phyloP scores from a whole-genome alignment of 2,113 vertebrate species.

The Planiliza haematocheilus region DNA sequence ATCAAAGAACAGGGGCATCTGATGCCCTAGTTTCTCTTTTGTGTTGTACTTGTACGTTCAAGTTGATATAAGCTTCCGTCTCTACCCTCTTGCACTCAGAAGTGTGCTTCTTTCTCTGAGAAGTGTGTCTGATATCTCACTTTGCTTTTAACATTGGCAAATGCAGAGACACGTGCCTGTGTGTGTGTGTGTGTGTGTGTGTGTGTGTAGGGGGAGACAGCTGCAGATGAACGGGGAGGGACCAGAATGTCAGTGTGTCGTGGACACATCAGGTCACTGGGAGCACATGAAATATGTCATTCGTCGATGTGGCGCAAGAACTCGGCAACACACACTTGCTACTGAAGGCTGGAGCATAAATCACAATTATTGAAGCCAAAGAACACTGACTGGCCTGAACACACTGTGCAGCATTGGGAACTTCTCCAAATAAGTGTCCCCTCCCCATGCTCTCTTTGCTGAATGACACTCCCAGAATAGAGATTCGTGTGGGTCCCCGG shows the following conservation, averaged over 20 bases:
- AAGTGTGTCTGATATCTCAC: conserved; percentile 40
- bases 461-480: conserved; percentile 82
- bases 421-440: conserved; percentile 70
- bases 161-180: not conserved
- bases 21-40: conserved; percentile 70
- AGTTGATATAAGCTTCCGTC: conserved; percentile 38
- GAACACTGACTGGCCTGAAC: conserved; percentile 72
- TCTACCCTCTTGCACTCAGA: conserved; percentile 31
- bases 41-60: conserved; percentile 39
- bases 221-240: conserved; percentile 50
- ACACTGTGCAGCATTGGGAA: conserved; percentile 45
- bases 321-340: conserved; percentile 59
- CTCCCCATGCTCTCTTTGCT: conserved; percentile 71
- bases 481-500: conserved; percentile 69
- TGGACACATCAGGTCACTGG: conserved; percentile 67
- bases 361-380: conserved; percentile 81
- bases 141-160: conserved; percentile 26
- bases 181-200: conserved; percentile 18
- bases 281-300: conserved; percentile 74
- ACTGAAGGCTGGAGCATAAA: conserved; percentile 78
- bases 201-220: not conserved
- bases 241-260: conserved; percentile 32
- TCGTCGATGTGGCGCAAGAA: conserved; percentile 64
- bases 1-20: conserved; percentile 70
- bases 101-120: conserved; percentile 15